Evolutionary conservation across 2,113 vertebrate species (phyloP), one percentile per base, ranked within the genome.

Genomic region (Festucalex cinctus): DNA sequence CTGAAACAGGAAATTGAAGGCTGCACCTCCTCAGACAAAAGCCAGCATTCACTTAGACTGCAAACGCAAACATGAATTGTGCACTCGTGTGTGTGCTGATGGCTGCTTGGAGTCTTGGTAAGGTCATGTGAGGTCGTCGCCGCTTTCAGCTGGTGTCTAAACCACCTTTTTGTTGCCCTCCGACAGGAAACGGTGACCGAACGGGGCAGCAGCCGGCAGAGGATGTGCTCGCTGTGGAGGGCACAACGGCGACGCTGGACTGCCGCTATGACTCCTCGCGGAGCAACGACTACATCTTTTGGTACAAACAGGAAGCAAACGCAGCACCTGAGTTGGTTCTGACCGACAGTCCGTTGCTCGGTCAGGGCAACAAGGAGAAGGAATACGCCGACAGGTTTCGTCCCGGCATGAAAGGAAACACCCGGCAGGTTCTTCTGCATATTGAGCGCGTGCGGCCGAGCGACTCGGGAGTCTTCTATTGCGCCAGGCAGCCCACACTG

Each of bases 31-130:
- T 22, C 58, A 60, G 36, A 35, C n/a, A 22, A 20, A 41, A 61
- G 59, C 41, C 12, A 39, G 36, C n/a, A 6, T 39, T 22, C 58
- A 61, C 1, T 5, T 4, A 22, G 35, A 37, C 19, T 24, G 6
- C 3, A 2, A 43, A 37, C 2, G 20, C 12, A 41, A 22, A 62
- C 37, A 62, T 62, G 60, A 62, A 36, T 22, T 2, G 12, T 7
- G 17, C 13, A 1, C 37, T 24, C 19, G n/a, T 62, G 32, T 43
- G 37, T 10, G 60, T 62, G 60, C 60, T 62, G 60, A 9, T 24
- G 37, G 60, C 60, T 5, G 60, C 60, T n/a, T 62, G n/a, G 37
- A 62, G 60, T 17, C 60, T 62, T 12, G 60, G 60, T 62, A 24
- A 62, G 37, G n/a, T 16, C n/a, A 26, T 24, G 10, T 41, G 36